Conservation (phyloP, 2,888 invertebrate species). For the Luperina nickerlii region DNA sequence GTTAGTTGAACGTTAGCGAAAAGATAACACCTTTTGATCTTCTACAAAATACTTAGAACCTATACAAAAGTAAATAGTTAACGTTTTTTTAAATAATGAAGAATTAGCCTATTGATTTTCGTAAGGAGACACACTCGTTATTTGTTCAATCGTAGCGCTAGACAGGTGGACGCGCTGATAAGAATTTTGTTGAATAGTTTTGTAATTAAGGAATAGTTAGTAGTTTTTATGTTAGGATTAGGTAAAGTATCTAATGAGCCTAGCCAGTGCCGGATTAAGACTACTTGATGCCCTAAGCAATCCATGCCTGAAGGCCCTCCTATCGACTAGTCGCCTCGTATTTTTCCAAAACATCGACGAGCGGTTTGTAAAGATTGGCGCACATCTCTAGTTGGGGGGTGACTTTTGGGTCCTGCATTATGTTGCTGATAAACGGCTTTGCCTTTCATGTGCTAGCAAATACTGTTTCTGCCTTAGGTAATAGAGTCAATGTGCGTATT, state of each 20-base stretch:
- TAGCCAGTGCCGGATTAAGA: no score
- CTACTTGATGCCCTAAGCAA: no score
- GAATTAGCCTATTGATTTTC: neutral
- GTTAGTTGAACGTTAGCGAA: neutral
- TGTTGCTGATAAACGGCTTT: no score
- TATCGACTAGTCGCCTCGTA: no score
- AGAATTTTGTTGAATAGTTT: neutral
- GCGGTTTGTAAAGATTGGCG: no score
- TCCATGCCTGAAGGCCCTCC: no score
- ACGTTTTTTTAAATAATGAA: neutral
- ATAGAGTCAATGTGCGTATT: no score
- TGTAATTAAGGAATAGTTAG: neutral
- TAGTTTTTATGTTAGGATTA: neutral
- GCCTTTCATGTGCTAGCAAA: no score
- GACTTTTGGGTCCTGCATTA: no score
- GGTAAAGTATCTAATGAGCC: neutral
- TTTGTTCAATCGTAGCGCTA: neutral
- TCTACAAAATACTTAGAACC: neutral
- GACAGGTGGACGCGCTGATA: neutral
- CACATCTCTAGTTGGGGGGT: no score
- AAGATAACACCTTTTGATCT: neutral
- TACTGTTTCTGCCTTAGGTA: no score
- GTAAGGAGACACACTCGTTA: neutral
- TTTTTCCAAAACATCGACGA: no score
- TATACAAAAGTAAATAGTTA: neutral